Evolutionary conservation across 2,888 invertebrate genomes (phyloP).

Genomic region (Girardia tigrina): DNA sequence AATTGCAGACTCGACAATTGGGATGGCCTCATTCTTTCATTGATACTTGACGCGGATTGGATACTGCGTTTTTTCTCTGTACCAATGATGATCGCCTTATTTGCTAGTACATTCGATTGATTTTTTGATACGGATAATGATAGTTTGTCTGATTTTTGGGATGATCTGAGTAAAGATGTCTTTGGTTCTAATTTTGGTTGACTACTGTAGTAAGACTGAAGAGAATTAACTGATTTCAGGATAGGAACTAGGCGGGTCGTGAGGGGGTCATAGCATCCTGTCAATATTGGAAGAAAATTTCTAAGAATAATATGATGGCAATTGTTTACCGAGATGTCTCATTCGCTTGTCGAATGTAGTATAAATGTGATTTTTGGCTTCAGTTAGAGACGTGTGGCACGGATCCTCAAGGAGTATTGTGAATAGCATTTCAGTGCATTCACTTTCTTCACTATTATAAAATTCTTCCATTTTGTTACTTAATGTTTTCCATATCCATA

Average conservation of each 20-base stretch:
- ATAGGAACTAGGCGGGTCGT: not conserved
- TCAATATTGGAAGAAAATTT: not conserved
- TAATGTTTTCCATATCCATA: not conserved
- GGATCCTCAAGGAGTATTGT: not conserved
- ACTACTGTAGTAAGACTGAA: not conserved
- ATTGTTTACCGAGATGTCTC: not conserved
- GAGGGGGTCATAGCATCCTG: not conserved
- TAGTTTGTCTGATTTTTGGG: not conserved
- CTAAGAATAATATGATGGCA: too few species aligned
- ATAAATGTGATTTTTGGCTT: conserved; percentile 7
- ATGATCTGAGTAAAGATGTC: not conserved
- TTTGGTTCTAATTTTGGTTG: not conserved
- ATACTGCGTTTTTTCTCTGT: not conserved
- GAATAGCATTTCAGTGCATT: not conserved
- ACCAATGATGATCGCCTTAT: not conserved
- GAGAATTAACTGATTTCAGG: not conserved
- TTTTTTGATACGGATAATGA: not conserved
- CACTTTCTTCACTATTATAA: not conserved
- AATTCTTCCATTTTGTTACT: not conserved
- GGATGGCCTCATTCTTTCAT: not conserved
- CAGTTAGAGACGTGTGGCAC: not conserved
- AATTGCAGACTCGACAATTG: not conserved
- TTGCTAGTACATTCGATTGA: not conserved
- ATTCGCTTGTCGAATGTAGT: not conserved
- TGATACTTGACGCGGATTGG: not conserved